Base-by-base conservation (phyloP, 1,140 invertebrate species). In the Brachionus rubens region DNA sequence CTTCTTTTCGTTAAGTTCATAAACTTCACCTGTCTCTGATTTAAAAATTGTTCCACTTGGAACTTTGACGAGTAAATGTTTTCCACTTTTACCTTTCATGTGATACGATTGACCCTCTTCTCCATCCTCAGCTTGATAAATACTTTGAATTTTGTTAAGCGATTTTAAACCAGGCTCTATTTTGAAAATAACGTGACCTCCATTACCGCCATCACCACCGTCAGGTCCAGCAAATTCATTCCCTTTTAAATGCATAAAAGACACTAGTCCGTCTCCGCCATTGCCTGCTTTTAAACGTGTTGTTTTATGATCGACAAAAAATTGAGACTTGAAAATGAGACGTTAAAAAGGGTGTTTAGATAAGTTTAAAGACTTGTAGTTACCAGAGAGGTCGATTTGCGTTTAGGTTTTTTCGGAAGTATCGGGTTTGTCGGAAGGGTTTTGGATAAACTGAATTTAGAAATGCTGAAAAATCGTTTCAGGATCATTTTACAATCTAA, bases 191-290 rank as follows among this genome's bases (percentile, higher is more conserved):
- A 99, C 90, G 86, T 98, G 96, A 0, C 92, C 96, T n/a, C 96
- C 96, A 82, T 94, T 89, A 0, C 96, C 96, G 10, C 96, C 96
- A 86, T 98, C 92, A 0, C 95, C 96, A 3, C 96, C 96, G 85
- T 95, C 92, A 0, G 96, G 95, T 6, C 96, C 96, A 0, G 91
- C 95, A 76, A 87, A 87, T 78, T 94, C 92, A 80, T 94, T 94
- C 16, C 85, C 85, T 86, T 88, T 93, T 9, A 91, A 80, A 68
- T 87, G 88, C 2, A 92, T 80, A 82, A 99, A 96, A 0, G 91
- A 92, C 76, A 96, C 89, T 77, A 88, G 88, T 0, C 96, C 96
- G 87, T 98, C 88, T 1, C 96, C 96, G 6, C 96, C 96, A 62
- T 90, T 90, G 0, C 96, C 96, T 5, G 89, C 96, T 1, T 86